Conservation (phyloP, 2,113 vertebrate species). For the Eublepharis macularius region DNA sequence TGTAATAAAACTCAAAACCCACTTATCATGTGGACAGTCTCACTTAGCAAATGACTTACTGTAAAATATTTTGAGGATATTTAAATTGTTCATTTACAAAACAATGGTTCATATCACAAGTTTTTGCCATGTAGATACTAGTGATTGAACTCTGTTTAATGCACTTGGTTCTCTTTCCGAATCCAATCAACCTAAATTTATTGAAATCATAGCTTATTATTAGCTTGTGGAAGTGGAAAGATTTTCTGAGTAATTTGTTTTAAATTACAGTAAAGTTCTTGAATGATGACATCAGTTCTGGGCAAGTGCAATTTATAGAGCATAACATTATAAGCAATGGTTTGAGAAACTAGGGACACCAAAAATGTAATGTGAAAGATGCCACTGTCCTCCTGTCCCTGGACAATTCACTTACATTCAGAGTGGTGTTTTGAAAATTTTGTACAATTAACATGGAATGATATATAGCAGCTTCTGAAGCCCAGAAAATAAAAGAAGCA, state of each 20-base stretch:
- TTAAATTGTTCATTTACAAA: slow-evolving; percentile 17
- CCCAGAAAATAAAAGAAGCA: slow-evolving; percentile 9
- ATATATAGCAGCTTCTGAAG: background rate
- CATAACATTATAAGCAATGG: background rate
- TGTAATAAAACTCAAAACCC: slow-evolving; percentile 29
- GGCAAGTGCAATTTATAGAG: slow-evolving; percentile 16
- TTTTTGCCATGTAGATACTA: slow-evolving; percentile 13
- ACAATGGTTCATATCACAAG: slow-evolving; percentile 46
- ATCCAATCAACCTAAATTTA: background rate
- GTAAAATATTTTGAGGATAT: background rate
- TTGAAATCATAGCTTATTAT: background rate
- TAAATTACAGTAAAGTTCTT: slow-evolving; percentile 30
- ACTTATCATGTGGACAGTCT: slow-evolving; percentile 23
- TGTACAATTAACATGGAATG: background rate
- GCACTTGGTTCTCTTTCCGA: background rate
- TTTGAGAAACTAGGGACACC: background rate
- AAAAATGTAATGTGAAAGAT: background rate
- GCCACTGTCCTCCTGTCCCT: background rate
- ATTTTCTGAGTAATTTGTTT: slow-evolving; percentile 39
- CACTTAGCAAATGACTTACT: slow-evolving; percentile 35
- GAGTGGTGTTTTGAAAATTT: background rate
- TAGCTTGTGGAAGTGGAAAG: background rate
- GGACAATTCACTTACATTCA: background rate
- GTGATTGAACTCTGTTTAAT: background rate
- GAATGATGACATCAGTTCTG: slow-evolving; percentile 34